Percentiles rank a stretch among this genome's conserved stretches.
Evolutionary conservation across 2,113 vertebrate species (phyloP).

Genomic region (Saguinus midas): DNA sequence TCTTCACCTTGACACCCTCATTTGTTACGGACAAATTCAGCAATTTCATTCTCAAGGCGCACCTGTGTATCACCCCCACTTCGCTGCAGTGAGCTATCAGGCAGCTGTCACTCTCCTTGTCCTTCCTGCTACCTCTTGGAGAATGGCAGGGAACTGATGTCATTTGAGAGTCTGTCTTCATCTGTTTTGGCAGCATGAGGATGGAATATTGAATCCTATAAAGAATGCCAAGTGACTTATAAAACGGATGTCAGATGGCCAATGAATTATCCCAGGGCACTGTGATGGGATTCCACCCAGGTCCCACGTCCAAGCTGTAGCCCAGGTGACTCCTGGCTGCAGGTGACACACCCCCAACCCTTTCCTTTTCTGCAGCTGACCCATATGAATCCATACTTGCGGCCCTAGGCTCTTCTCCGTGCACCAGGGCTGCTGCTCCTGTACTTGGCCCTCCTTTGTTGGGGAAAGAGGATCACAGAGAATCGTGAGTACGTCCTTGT

Average conservation of each 20-base stretch:
- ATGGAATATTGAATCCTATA: neutral
- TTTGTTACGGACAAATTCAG: neutral
- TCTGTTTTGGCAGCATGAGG: neutral
- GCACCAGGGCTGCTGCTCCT: accelerated
- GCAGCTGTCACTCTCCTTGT: neutral
- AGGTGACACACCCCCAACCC: too few relatives aligned
- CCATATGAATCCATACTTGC: accelerated
- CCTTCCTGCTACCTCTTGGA: neutral
- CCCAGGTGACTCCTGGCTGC: neutral
- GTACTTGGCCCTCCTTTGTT: neutral
- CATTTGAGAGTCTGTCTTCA: neutral
- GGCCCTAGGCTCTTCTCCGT: accelerated
- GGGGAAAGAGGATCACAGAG: neutral
- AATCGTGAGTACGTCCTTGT: accelerated
- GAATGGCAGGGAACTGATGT: neutral
- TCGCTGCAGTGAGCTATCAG: accelerated
- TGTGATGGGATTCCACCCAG: accelerated
- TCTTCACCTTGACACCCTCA: accelerated
- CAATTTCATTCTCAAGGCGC: accelerated
- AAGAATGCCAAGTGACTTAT: neutral
- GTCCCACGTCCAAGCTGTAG: accelerated
- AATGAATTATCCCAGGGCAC: neutral
- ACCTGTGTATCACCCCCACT: accelerated
- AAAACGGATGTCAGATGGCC: neutral
- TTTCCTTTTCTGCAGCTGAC: neutral